Conservation (phyloP, 1,140 invertebrate genomes). For the Euura saliciscinereae region DNA sequence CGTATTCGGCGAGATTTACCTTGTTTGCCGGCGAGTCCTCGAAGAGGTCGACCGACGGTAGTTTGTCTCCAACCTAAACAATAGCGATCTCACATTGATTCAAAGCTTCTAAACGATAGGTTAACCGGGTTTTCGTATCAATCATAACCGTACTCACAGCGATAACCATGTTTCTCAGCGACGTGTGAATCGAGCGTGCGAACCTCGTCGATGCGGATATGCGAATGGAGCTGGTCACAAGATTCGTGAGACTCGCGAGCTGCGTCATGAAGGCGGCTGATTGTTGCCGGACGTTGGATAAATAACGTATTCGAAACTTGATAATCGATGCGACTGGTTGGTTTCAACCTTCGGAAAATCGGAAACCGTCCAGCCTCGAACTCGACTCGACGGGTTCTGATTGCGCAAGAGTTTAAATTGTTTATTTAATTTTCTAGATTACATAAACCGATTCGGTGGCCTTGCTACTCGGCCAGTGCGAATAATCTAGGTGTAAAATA, state of each 20-base stretch:
- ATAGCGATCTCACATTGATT: conserved; percentile 18
- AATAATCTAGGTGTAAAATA: background rate
- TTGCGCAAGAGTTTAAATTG: conserved; percentile 14
- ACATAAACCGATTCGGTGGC: conserved; percentile 11
- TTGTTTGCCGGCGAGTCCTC: conserved; percentile 86
- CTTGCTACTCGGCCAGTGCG: no score
- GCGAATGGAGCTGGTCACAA: conserved; percentile 15
- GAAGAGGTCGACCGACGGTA: conserved; percentile 82
- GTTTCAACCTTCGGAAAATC: no score
- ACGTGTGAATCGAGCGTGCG: conserved; percentile 38
- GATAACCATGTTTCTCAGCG: conserved; percentile 52
- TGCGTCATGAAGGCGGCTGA: conserved; percentile 30
- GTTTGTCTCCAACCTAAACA: conserved; percentile 79
- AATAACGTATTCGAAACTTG: background rate
- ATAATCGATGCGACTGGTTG: background rate
- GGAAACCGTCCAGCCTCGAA: no score
- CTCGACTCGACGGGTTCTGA: background rate
- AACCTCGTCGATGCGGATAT: conserved; percentile 33
- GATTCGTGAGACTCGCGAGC: conserved; percentile 30
- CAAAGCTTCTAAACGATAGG: conserved; percentile 15
- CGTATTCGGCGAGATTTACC: conserved; percentile 78
- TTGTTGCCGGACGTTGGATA: background rate
- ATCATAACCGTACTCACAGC: conserved; percentile 40
- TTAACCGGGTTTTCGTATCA: background rate
- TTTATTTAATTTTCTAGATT: background rate